Conservation (phyloP, 2,888 invertebrate species). For the Rhyacophila evoluta region DNA sequence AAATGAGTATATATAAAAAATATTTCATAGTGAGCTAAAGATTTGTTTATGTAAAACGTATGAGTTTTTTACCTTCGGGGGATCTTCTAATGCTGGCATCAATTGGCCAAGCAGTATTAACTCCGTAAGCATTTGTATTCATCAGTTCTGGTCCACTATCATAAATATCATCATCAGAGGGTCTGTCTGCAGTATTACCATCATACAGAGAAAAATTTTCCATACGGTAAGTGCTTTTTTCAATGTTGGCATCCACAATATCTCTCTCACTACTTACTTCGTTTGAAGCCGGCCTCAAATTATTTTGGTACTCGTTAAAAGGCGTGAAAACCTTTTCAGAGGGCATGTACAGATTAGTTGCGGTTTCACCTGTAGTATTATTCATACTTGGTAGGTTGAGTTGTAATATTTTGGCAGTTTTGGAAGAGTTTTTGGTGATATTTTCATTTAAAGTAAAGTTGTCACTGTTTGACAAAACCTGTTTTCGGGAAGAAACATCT, state of each 20-base stretch:
- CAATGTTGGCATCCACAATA: constrained; percentile 41
- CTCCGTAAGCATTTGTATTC: constrained; percentile 64
- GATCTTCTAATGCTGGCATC: constrained; percentile 80
- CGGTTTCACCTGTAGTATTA: neutral
- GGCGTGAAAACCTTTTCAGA: constrained; percentile 44
- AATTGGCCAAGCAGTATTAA: constrained; percentile 71
- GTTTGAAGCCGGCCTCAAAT: constrained; percentile 54
- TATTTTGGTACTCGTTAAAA: constrained; percentile 28
- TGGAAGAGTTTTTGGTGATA: constrained; percentile 36
- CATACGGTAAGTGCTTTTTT: constrained; percentile 57
- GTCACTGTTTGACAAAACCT: neutral
- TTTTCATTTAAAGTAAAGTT: constrained; percentile 31
- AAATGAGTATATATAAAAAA: no score
- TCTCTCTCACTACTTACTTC: constrained; percentile 7
- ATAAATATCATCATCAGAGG: constrained; percentile 55
- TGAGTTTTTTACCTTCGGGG: constrained; percentile 77
- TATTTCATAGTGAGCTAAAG: no score
- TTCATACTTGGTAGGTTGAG: constrained; percentile 8
- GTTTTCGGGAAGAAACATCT: constrained; percentile 25
- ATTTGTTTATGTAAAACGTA: constrained; percentile 23
- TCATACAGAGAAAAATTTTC: constrained; percentile 38
- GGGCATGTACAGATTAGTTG: neutral
- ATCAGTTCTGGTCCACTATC: constrained; percentile 58
- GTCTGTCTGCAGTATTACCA: constrained; percentile 55
- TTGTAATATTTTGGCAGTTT: constrained; percentile 43